Conservation (phyloP, 2,888 invertebrate genomes). For the Thyatira batis region DNA sequence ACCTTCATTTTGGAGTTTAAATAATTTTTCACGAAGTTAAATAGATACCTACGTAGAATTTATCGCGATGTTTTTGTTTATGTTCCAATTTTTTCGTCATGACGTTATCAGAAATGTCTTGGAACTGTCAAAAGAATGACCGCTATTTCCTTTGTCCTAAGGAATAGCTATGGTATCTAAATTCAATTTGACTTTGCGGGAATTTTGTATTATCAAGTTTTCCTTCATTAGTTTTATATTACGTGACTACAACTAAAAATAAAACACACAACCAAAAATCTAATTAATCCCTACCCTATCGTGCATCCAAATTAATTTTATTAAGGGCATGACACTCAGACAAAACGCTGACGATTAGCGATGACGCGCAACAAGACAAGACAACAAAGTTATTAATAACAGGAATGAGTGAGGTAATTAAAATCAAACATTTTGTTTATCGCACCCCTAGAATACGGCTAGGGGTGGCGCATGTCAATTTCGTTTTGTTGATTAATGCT, state of each 20-base stretch:
- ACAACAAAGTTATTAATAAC: conserved; percentile 65
- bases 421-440: conserved; percentile 69
- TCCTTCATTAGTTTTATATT: no score
- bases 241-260: background rate
- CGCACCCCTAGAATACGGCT: conserved; percentile 25
- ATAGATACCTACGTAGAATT: no score
- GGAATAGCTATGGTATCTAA: no score
- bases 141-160: no score
- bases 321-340: conserved; percentile 43
- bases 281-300: conserved; percentile 2
- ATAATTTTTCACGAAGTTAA: no score
- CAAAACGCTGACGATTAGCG: conserved; percentile 64
- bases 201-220: no score
- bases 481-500: conserved; percentile 43
- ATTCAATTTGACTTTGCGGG: no score
- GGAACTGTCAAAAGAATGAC: no score
- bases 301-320: conserved; percentile 10
- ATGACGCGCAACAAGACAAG: conserved; percentile 62
- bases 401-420: conserved; percentile 64
- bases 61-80: no score
- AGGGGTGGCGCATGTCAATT: conserved; percentile 39
- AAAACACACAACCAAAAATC: conserved; percentile 6
- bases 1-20: no score
- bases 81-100: no score
- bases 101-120: no score